A percentile compares a stretch with the other conserved stretches of the same genome.
phyloP scores from a whole-genome alignment of 2,888 invertebrate species.

The Hofmannophila pseudospretella region DNA sequence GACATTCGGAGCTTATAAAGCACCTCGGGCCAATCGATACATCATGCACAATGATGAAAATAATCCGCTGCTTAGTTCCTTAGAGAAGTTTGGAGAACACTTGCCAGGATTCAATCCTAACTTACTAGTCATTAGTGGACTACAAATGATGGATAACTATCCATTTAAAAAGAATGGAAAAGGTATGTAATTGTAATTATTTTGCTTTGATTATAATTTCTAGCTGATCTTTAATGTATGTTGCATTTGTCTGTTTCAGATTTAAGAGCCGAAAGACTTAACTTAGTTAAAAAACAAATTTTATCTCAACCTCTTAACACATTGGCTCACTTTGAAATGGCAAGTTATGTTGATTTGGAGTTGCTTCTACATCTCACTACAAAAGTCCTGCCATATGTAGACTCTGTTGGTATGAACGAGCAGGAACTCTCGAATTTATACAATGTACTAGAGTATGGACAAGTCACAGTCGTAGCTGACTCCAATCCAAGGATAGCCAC shows the following conservation, averaged over 20 bases:
- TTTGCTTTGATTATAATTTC: too few species aligned
- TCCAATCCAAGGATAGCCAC: conserved; percentile 88
- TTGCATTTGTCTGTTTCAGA: conserved; percentile 54
- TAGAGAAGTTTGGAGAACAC: conserved; percentile 82
- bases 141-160: conserved; percentile 94
- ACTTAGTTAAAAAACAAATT: conserved; percentile 82
- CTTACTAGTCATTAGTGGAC: conserved; percentile 87
- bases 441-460: conserved; percentile 82
- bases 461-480: conserved; percentile 85
- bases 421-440: conserved; percentile 89
- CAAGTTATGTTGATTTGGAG: conserved; percentile 86
- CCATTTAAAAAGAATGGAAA: conserved; percentile 79
- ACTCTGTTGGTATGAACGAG: conserved; percentile 93
- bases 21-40: conserved; percentile 89
- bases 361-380: conserved; percentile 82
- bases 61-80: conserved; percentile 85
- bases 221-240: conserved; percentile 6
- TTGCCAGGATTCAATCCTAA: conserved; percentile 81
- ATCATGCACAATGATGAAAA: conserved; percentile 90
- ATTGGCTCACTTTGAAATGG: conserved; percentile 90
- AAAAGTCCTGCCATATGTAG: conserved; percentile 84
- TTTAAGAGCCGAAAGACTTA: conserved; percentile 79
- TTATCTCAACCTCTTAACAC: conserved; percentile 77
- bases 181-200: conserved; percentile 35
- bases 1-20: conserved; percentile 84